A percentile compares a stretch with the other conserved stretches of the same genome.
These are phyloP conservation scores for Hyles euphorbiae DNA, from an alignment of 1,140 invertebrate species.

Conservation along the genomic window DNA sequence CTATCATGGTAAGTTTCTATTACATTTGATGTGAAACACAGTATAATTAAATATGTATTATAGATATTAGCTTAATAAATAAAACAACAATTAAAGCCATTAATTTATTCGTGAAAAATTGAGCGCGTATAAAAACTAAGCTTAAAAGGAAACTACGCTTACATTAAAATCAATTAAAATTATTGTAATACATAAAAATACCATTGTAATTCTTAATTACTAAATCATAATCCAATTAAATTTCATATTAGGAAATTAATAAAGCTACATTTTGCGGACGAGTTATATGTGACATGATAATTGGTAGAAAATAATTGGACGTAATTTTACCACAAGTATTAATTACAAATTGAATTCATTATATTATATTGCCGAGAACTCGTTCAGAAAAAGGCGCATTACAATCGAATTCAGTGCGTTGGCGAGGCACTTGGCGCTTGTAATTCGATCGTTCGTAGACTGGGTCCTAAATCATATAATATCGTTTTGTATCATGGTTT, in stretches of 20 bases:
- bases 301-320: too few relatives aligned
- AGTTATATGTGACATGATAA: too few relatives aligned
- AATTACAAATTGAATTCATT: too few relatives aligned
- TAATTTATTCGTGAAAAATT: slow-evolving; percentile 65
- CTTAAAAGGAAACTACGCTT: slow-evolving; percentile 34
- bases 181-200: slow-evolving; percentile 23
- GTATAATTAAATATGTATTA: too few relatives aligned
- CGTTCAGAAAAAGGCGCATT: too few relatives aligned
- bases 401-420: too few relatives aligned
- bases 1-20: too few relatives aligned
- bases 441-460: not conserved
- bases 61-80: slow-evolving; percentile 6
- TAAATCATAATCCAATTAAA: not conserved
- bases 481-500: too few relatives aligned
- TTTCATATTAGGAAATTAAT: slow-evolving; percentile 16
- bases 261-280: slow-evolving; percentile 2
- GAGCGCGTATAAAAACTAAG: slow-evolving; percentile 61
- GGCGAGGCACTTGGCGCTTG: too few relatives aligned
- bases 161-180: slow-evolving; percentile 23
- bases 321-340: too few relatives aligned
- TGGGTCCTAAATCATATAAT: not conserved
- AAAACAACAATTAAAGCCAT: slow-evolving; percentile 44
- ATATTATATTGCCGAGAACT: too few relatives aligned
- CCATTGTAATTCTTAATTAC: not conserved
- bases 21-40: too few relatives aligned